phyloP scores from a whole-genome alignment of 2,113 vertebrate genomes.

The Mandrillus leucophaeus region DNA sequence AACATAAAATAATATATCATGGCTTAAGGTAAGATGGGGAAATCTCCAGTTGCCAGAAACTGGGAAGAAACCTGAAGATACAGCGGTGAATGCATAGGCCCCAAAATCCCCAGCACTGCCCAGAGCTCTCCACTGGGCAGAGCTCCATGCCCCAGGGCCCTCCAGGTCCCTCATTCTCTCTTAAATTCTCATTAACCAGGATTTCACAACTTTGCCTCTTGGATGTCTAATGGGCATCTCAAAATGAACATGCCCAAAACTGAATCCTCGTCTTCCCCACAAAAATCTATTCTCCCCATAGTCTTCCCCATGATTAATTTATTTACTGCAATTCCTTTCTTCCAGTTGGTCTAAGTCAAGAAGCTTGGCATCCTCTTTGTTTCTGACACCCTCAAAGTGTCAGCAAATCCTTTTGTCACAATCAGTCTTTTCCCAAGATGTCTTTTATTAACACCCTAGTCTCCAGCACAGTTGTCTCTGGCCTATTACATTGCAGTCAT shows the following conservation, averaged over 20 bases:
- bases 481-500: neutral
- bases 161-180: neutral
- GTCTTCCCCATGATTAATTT: neutral
- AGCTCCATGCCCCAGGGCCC: neutral
- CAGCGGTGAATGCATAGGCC: neutral
- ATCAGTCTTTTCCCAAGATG: neutral
- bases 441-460: neutral
- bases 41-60: neutral
- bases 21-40: neutral
- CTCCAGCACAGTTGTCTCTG: neutral
- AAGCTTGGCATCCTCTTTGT: neutral
- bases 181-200: neutral
- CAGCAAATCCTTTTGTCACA: neutral
- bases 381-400: neutral
- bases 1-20: neutral
- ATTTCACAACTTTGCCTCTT: neutral
- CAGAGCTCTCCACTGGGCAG: neutral
- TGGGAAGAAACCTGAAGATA: neutral
- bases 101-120: neutral
- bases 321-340: neutral
- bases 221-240: neutral
- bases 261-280: neutral
- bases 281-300: neutral
- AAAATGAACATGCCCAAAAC: neutral
- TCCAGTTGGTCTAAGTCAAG: neutral